Evolutionary conservation across 2,888 invertebrate genomes (phyloP).

Genomic region (Pachymerium ferrugineum): DNA sequence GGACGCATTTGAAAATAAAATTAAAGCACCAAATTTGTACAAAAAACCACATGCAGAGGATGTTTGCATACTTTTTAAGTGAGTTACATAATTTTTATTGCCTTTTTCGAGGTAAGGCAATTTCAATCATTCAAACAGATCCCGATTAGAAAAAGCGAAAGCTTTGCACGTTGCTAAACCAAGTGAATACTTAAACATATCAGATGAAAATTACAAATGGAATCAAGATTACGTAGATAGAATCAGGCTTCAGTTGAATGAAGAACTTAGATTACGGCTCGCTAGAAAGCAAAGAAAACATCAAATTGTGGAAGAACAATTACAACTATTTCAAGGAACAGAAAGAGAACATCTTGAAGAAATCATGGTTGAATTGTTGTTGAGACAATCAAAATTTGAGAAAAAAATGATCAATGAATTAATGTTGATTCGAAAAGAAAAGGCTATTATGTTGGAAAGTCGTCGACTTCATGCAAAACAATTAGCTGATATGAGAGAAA

Average conservation of each 20-base stretch:
- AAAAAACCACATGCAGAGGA: background rate
- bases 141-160: background rate
- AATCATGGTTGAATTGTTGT: slow-evolving; percentile 1
- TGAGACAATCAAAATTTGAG: slow-evolving; percentile 14
- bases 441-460: background rate
- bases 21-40: background rate
- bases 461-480: slow-evolving; percentile 3
- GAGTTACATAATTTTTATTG: no score
- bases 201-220: background rate
- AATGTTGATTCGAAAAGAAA: slow-evolving; percentile 16
- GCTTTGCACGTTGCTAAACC: background rate
- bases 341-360: background rate
- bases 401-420: slow-evolving; percentile 9
- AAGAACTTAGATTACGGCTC: background rate
- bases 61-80: background rate
- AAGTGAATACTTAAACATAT: background rate
- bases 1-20: background rate
- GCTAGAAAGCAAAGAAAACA: background rate
- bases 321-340: background rate
- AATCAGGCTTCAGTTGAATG: background rate
- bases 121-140: background rate
- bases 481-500: slow-evolving; percentile 9
- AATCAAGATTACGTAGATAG: slow-evolving; percentile 17
- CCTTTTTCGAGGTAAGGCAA: background rate
- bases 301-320: background rate